Conservation (phyloP, 2,113 vertebrate species). For the Coreoperca whiteheadi region DNA sequence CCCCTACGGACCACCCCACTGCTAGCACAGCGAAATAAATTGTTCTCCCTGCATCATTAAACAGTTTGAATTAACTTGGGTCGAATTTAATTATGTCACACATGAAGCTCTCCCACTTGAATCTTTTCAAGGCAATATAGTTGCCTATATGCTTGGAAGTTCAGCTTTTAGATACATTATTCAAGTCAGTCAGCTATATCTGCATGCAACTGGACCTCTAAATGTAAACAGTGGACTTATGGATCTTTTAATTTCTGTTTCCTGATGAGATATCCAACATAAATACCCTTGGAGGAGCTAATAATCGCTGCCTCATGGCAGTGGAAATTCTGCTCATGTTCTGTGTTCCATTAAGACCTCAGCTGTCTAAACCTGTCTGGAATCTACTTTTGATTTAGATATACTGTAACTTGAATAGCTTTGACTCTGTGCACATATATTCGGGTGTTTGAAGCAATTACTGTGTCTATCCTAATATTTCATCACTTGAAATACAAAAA, state of each 20-base stretch:
- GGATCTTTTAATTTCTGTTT: slow-evolving; percentile 52
- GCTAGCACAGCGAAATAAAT: slow-evolving; percentile 76
- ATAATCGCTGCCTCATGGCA: slow-evolving; percentile 33
- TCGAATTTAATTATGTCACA: slow-evolving; percentile 83
- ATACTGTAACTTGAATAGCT: slow-evolving; percentile 37
- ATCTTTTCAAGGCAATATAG: slow-evolving; percentile 77
- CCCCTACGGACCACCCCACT: slow-evolving; percentile 68
- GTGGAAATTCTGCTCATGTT: slow-evolving; percentile 28
- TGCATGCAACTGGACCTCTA: slow-evolving; percentile 49
- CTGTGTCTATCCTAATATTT: slow-evolving; percentile 39
- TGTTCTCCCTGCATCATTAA: slow-evolving; percentile 83
- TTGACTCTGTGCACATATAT: slow-evolving; percentile 32
- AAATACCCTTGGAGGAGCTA: slow-evolving; percentile 30
- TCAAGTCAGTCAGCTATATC: slow-evolving; percentile 70
- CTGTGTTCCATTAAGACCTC: slow-evolving; percentile 35
- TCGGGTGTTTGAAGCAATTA: slow-evolving; percentile 41
- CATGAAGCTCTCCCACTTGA: slow-evolving; percentile 71
- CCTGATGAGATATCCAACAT: slow-evolving; percentile 26
- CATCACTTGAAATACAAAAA: slow-evolving; percentile 53
- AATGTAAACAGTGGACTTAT: slow-evolving; percentile 58
- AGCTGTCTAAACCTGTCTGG: slow-evolving; percentile 43
- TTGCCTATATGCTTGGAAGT: slow-evolving; percentile 57
- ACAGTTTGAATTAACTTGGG: slow-evolving; percentile 82
- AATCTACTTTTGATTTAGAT: slow-evolving; percentile 55
- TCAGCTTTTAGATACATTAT: slow-evolving; percentile 77